These are phyloP conservation scores for Drosophila setosimentum DNA, from an alignment of 2,888 invertebrate species.

Conservation along the genomic window DNA sequence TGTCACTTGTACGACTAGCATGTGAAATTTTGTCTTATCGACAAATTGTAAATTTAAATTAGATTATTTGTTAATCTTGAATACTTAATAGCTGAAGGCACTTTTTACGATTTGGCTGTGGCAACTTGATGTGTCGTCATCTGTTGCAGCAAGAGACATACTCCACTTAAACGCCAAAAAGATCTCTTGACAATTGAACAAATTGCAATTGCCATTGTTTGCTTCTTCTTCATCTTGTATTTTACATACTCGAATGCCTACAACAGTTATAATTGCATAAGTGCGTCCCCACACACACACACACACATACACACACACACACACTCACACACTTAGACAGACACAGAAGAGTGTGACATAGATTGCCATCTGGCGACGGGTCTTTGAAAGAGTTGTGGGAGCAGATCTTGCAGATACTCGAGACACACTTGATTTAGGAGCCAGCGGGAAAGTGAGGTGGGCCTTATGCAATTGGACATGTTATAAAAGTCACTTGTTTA, in stretches of 20 bases:
- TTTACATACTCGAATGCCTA: conserved; percentile 65
- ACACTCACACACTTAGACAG: background rate
- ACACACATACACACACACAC: background rate
- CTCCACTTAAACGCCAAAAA: conserved; percentile 54
- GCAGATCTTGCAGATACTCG: conserved; percentile 45
- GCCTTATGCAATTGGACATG: conserved; percentile 47
- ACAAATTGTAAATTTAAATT: background rate
- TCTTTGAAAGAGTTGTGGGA: conserved; percentile 52
- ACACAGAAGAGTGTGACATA: conserved; percentile 43
- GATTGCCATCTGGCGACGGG: conserved; percentile 46
- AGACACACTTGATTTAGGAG: conserved; percentile 24
- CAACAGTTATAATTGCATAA: conserved; percentile 77
- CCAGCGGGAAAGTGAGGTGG: background rate
- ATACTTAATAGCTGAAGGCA: conserved; percentile 10
- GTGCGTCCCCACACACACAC: conserved; percentile 50
- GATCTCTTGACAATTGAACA: conserved; percentile 65
- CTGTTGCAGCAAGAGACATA: conserved; percentile 24
- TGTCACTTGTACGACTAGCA: background rate
- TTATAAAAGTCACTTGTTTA: conserved; percentile 26
- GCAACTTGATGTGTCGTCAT: conserved; percentile 44
- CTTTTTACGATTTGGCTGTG: conserved; percentile 20
- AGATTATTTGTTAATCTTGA: conserved; percentile 28
- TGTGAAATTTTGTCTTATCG: conserved; percentile 4
- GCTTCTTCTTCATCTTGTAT: conserved; percentile 29
- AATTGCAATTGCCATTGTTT: conserved; percentile 66